Percentiles rank a stretch among this genome's conserved stretches.
Conservation (phyloP, 2,888 invertebrate species). For the Tetropium fuscum region DNA sequence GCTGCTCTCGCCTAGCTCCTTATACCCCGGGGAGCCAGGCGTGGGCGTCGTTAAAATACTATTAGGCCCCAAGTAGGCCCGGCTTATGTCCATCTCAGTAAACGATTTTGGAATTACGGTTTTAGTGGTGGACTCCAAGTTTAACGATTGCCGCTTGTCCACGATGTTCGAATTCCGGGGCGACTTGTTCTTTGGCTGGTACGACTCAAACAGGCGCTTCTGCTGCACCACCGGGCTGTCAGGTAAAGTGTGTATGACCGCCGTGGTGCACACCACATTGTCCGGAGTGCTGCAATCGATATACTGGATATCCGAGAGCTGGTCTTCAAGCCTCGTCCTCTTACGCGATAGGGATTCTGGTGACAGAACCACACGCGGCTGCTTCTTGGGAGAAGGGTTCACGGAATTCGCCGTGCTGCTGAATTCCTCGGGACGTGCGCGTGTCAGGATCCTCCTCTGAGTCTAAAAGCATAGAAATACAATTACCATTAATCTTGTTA, state of each 20-base stretch:
- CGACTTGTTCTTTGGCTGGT: constrained; percentile 63
- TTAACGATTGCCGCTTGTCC: constrained; percentile 61
- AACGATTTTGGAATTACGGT: constrained; percentile 57
- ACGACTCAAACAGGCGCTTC: constrained; percentile 48
- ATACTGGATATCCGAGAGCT: constrained; percentile 82
- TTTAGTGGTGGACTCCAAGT: constrained; percentile 52
- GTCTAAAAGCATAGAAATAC: constrained; percentile 56
- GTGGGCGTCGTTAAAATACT: constrained; percentile 58
- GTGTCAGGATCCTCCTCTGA: constrained; percentile 66
- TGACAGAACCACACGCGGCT: constrained; percentile 68
- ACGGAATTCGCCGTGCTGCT: constrained; percentile 68
- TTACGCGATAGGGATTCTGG: constrained; percentile 71
- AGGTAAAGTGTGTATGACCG: constrained; percentile 57
- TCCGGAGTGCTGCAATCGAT: constrained; percentile 85
- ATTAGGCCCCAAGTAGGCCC: constrained; percentile 49
- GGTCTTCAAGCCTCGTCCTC: constrained; percentile 81
- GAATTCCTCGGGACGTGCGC: constrained; percentile 70
- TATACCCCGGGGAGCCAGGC: constrained; percentile 62
- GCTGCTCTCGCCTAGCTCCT: constrained; percentile 59
- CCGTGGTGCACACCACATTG: constrained; percentile 65
- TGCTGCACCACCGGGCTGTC: constrained; percentile 38
- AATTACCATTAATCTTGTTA: background rate
- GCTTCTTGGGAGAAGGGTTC: constrained; percentile 74
- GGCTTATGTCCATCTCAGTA: constrained; percentile 59
- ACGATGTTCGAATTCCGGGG: constrained; percentile 60